phyloP scores from a whole-genome alignment of 2,888 invertebrate genomes.

The Micoletzkya japonica region DNA sequence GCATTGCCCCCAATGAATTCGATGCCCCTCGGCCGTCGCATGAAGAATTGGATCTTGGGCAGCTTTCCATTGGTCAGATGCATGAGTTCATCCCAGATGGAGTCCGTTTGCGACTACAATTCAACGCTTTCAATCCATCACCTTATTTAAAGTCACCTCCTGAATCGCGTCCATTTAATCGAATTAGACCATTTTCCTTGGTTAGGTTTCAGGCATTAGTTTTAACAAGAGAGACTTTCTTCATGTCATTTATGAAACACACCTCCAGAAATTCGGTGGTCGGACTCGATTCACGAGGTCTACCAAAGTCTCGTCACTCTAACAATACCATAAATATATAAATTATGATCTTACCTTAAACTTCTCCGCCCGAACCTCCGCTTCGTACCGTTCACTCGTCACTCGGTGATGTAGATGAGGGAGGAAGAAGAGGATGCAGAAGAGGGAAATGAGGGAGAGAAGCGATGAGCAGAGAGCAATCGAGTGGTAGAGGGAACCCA shows the following conservation, averaged over 20 bases:
- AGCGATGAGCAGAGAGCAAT: conserved; percentile 29
- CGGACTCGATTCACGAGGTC: no score
- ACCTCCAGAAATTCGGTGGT: no score
- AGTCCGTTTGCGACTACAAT: conserved; percentile 8
- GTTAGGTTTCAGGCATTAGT: no score
- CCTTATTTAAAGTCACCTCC: conserved; percentile 1
- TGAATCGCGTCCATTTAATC: no score
- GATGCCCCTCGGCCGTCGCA: conserved; percentile 41
- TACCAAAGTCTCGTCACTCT: no score
- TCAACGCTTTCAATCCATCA: neutral
- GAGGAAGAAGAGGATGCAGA: conserved; percentile 28
- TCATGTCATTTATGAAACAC: no score
- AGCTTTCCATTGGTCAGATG: conserved; percentile 1
- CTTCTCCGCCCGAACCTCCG: conserved; percentile 12
- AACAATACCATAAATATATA: neutral
- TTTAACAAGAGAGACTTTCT: no score
- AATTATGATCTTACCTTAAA: conserved; percentile 28
- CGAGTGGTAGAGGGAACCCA: conserved; percentile 24
- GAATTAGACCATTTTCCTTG: no score
- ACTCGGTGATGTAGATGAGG: conserved; percentile 27
- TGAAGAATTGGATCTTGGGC: conserved; percentile 43
- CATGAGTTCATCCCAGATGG: conserved; percentile 27
- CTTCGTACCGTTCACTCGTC: conserved; percentile 19
- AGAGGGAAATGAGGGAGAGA: conserved; percentile 22
- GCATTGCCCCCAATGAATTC: conserved; percentile 40